A percentile compares a stretch with the other conserved stretches of the same genome.
phyloP scores from a whole-genome alignment of 1,140 invertebrate genomes.

The Brachionus calyciflorus region DNA sequence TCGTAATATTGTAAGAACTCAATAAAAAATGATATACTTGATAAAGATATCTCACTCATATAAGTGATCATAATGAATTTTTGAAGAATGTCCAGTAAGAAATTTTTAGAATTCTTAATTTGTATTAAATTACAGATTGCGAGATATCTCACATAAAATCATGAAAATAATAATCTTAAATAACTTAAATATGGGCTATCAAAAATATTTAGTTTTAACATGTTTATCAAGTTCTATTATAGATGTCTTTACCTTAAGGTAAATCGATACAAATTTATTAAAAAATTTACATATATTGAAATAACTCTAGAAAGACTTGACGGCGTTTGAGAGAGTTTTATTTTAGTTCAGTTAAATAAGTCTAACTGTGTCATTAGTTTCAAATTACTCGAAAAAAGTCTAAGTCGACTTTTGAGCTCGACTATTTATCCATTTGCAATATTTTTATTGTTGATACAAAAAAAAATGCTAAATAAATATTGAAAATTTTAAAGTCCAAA shows the following conservation, averaged over 20 bases:
- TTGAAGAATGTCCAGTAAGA: too few species aligned
- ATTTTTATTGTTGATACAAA: not conserved
- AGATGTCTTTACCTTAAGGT: not conserved
- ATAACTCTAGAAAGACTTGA: not conserved
- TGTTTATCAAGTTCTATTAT: not conserved
- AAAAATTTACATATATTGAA: slow-evolving; percentile 10
- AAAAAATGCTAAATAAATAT: slow-evolving; percentile 43
- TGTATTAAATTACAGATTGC: too few species aligned
- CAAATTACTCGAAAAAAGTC: not conserved
- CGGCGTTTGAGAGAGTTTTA: not conserved
- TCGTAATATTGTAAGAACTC: too few species aligned
- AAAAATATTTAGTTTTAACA: too few species aligned
- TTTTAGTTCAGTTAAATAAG: not conserved
- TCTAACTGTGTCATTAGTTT: slow-evolving; percentile 40
- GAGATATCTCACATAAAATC: too few species aligned
- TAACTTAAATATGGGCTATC: too few species aligned
- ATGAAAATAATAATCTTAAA: too few species aligned
- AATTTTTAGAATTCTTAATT: too few species aligned
- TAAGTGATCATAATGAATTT: too few species aligned
- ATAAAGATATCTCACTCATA: too few species aligned
- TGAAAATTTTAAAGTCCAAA: slow-evolving; percentile 11
- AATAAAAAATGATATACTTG: too few species aligned
- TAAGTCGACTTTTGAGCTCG: not conserved
- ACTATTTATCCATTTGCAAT: slow-evolving; percentile 31
- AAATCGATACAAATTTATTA: not conserved